These are phyloP conservation scores for Polypterus senegalus DNA, from an alignment of 2,113 vertebrate species.

Conservation along the genomic window DNA sequence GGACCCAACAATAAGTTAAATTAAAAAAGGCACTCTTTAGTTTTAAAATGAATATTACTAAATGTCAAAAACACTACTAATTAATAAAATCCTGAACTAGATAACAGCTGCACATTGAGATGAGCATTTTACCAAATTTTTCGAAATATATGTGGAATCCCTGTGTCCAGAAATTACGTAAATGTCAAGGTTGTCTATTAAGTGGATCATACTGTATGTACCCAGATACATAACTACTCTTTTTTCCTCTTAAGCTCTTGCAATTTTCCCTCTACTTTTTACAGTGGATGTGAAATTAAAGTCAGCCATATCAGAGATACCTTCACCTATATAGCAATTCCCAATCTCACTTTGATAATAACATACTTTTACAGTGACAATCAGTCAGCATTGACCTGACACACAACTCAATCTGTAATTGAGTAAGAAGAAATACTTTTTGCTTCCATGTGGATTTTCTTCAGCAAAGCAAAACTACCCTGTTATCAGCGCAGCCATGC, in stretches of 20 bases:
- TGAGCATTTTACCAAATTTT: no score
- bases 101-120: no score
- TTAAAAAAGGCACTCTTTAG: no score
- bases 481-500: slow-evolving; percentile 18
- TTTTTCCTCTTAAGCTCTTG: neutral
- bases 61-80: no score
- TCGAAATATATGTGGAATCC: no score
- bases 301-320: neutral
- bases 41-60: no score
- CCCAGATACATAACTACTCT: no score
- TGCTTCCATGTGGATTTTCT: slow-evolving; percentile 10
- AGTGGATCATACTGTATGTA: no score
- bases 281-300: neutral
- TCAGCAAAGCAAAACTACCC: slow-evolving; percentile 8
- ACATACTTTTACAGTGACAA: neutral
- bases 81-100: no score
- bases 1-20: no score
- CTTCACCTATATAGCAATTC: neutral
- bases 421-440: neutral
- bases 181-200: no score
- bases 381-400: neutral
- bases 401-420: slow-evolving; percentile 11
- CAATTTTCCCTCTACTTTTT: neutral
- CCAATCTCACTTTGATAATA: slow-evolving; percentile 3
- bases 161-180: no score